Evolutionary conservation across 2,113 vertebrate species (phyloP).

Genomic region (Uropsilus gracilis): DNA sequence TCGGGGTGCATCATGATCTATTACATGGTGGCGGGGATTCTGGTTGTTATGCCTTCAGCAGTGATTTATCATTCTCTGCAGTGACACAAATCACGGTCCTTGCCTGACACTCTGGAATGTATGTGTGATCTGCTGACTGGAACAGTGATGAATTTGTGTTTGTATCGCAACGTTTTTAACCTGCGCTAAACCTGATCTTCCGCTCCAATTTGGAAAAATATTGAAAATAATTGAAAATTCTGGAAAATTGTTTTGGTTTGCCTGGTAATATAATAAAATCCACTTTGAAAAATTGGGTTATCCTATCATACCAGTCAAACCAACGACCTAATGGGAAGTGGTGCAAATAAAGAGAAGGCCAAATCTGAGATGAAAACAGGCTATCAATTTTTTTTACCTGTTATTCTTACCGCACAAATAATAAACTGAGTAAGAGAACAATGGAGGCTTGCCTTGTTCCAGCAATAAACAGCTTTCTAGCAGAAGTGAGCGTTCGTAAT

Average conservation of each 20-base stretch:
- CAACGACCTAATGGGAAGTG: not conserved
- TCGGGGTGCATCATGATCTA: slow-evolving; percentile 86
- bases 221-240: not conserved
- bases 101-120: slow-evolving; percentile 83
- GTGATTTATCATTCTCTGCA: slow-evolving; percentile 87
- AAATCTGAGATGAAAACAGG: not conserved
- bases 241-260: slow-evolving; percentile 2
- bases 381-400: not conserved
- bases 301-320: too few species aligned
- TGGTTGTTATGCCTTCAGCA: slow-evolving; percentile 83
- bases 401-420: not conserved
- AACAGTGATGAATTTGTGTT: slow-evolving; percentile 83
- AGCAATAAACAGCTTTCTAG: not conserved
- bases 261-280: not conserved
- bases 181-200: slow-evolving; percentile 76
- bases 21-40: slow-evolving; percentile 82
- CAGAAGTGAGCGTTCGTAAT: not conserved
- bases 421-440: not conserved
- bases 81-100: slow-evolving; percentile 85
- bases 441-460: not conserved
- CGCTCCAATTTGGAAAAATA: slow-evolving; percentile 77
- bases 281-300: too few species aligned
- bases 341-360: not conserved
- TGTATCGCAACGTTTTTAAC: slow-evolving; percentile 83
- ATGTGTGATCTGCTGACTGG: slow-evolving; percentile 78